Percentiles rank a stretch among this genome's conserved stretches.
phyloP scores from a whole-genome alignment of 2,797 vertebrate genomes.

The Sebastes oblongus region DNA sequence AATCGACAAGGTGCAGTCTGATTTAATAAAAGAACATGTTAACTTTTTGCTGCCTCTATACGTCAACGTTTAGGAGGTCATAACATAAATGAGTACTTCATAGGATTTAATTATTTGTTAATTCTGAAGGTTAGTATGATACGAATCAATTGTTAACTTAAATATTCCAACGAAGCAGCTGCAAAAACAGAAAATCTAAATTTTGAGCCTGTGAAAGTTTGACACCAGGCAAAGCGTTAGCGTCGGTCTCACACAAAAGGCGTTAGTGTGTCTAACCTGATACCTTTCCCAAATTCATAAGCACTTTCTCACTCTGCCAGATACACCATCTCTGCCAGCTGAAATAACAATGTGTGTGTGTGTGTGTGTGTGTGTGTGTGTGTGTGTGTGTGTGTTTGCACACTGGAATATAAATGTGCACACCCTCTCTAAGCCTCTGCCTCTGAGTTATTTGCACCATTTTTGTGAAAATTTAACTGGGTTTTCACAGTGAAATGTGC shows the following conservation, averaged over 20 bases:
- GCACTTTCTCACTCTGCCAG: slow-evolving; percentile 30
- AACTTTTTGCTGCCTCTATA: background rate
- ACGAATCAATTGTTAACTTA: background rate
- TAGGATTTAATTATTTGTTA: background rate
- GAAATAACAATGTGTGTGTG: slow-evolving; percentile 32
- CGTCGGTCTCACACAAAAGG: slow-evolving; percentile 22
- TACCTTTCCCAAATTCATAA: slow-evolving; percentile 36
- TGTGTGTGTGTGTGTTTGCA: background rate
- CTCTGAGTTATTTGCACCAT: slow-evolving; percentile 23
- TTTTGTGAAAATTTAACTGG: background rate
- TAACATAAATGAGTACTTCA: background rate
- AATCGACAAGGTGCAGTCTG: background rate
- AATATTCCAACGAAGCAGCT: background rate
- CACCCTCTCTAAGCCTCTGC: slow-evolving; percentile 6
- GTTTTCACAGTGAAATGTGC: slow-evolving; percentile 9
- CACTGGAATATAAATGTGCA: background rate
- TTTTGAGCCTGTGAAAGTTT: background rate
- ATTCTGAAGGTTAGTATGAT: background rate
- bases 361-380: slow-evolving; percentile 1
- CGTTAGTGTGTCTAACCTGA: slow-evolving; percentile 24
- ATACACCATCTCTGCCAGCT: slow-evolving; percentile 30
- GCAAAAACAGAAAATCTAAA: background rate
- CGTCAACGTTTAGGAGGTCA: background rate
- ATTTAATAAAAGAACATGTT: background rate
- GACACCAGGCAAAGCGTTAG: slow-evolving; percentile 3